phyloP scores from a whole-genome alignment of 1,140 invertebrate species.

The Galleria mellonella region DNA sequence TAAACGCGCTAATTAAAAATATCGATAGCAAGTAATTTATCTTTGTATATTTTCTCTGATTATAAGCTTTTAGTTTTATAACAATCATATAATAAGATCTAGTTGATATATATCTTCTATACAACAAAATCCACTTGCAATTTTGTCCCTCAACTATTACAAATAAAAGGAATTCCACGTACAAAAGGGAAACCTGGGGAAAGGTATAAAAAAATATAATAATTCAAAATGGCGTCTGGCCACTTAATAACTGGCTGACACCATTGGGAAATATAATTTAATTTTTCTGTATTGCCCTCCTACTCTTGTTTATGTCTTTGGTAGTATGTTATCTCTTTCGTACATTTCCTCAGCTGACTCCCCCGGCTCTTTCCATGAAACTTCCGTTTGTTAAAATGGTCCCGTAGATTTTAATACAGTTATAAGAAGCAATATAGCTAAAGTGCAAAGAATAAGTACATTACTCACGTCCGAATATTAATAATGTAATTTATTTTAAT shows the following conservation, averaged over 20 bases:
- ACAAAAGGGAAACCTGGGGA: constrained; percentile 56
- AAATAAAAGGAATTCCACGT: constrained; percentile 63
- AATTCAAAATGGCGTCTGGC: constrained; percentile 74
- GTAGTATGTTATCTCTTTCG: constrained; percentile 22
- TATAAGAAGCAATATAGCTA: too few relatives aligned
- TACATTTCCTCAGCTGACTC: constrained; percentile 41
- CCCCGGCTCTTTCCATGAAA: constrained; percentile 35
- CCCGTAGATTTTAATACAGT: constrained; percentile 13
- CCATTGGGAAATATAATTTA: constrained; percentile 76
- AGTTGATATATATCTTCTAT: constrained; percentile 39
- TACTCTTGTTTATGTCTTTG: constrained; percentile 19
- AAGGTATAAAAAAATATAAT: constrained; percentile 67
- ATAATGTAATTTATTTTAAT: too few relatives aligned
- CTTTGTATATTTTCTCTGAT: too few relatives aligned
- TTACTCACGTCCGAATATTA: too few relatives aligned
- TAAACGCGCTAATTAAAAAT: too few relatives aligned
- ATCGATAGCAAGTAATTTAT: too few relatives aligned
- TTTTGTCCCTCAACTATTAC: constrained; percentile 55
- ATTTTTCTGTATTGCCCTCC: constrained; percentile 61
- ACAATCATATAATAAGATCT: too few relatives aligned
- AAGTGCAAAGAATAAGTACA: too few relatives aligned
- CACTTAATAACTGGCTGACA: constrained; percentile 76
- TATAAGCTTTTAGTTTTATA: too few relatives aligned
- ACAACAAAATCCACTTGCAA: constrained; percentile 50
- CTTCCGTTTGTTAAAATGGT: constrained; percentile 51